Conservation (phyloP, 2,888 invertebrate species). For the Himalopsyche japonica region DNA sequence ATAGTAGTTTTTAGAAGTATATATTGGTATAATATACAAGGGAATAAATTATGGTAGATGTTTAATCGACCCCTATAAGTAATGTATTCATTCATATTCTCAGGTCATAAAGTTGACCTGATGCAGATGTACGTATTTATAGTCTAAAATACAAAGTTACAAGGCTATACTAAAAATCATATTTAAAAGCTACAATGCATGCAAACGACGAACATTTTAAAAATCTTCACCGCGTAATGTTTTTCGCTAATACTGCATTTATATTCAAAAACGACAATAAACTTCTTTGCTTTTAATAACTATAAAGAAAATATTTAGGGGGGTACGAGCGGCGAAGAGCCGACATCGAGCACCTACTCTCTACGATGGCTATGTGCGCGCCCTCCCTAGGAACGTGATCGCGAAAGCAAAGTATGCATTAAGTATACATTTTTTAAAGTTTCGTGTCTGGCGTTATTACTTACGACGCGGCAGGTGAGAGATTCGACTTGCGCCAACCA, state of each 20-base stretch:
- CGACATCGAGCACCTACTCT: not conserved
- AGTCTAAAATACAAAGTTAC: too few relatives aligned
- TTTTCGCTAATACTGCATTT: constrained; percentile 17
- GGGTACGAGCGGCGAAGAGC: not conserved
- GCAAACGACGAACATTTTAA: not conserved
- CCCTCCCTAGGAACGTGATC: constrained; percentile 25
- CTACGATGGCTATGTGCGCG: constrained; percentile 15
- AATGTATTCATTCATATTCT: too few relatives aligned
- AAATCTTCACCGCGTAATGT: not conserved
- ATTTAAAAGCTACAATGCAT: not conserved
- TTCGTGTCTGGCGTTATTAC: constrained; percentile 11
- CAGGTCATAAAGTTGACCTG: too few relatives aligned
- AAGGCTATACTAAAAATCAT: too few relatives aligned
- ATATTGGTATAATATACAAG: too few relatives aligned
- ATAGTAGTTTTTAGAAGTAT: too few relatives aligned
- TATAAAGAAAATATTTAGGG: constrained; percentile 10
- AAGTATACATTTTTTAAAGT: constrained; percentile 13
- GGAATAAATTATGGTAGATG: too few relatives aligned
- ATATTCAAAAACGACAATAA: constrained; percentile 29
- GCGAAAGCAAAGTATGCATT: constrained; percentile 35
- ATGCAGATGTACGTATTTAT: too few relatives aligned
- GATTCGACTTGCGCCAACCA: not conserved
- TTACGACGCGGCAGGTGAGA: not conserved
- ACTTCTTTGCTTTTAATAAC: constrained; percentile 36
- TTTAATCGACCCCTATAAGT: too few relatives aligned